These are phyloP conservation scores for Pyrocoelia pectoralis DNA, from an alignment of 2,888 invertebrate species.

Conservation along the genomic window DNA sequence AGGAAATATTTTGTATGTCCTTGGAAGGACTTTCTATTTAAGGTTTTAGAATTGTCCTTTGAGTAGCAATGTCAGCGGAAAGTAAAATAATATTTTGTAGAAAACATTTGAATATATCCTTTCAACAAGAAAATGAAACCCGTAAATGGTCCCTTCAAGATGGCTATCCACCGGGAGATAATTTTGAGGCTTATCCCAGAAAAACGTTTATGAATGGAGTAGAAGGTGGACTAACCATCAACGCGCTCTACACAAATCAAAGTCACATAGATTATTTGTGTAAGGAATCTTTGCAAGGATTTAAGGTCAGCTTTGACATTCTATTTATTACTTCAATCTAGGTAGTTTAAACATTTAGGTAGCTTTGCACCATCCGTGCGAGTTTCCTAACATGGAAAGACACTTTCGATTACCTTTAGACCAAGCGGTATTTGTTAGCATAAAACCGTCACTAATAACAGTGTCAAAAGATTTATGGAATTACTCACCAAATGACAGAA, in stretches of 20 bases:
- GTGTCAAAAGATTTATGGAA: constrained; percentile 69
- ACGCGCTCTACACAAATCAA: background rate
- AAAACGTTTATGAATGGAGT: background rate
- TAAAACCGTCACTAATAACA: constrained; percentile 75
- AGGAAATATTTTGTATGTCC: too few species aligned
- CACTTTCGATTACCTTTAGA: constrained; percentile 71
- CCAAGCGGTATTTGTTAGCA: constrained; percentile 70
- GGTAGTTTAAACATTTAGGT: constrained; percentile 43
- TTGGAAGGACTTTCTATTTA: too few species aligned
- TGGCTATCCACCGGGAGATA: background rate
- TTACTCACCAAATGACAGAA: constrained; percentile 67
- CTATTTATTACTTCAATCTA: too few species aligned
- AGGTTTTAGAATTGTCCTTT: too few species aligned
- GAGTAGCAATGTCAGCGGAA: too few species aligned
- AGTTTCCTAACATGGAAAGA: constrained; percentile 68
- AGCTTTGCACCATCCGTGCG: constrained; percentile 61
- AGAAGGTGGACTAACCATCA: background rate
- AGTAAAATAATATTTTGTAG: too few species aligned
- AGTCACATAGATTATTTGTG: background rate
- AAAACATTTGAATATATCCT: too few species aligned
- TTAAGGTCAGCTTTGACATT: too few species aligned
- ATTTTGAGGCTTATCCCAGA: constrained; percentile 1
- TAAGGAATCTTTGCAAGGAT: background rate
- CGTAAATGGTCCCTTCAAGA: background rate
- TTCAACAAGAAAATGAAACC: background rate